Conservation (phyloP, 2,797 vertebrate species). For the Artibeus jamaicensis region DNA sequence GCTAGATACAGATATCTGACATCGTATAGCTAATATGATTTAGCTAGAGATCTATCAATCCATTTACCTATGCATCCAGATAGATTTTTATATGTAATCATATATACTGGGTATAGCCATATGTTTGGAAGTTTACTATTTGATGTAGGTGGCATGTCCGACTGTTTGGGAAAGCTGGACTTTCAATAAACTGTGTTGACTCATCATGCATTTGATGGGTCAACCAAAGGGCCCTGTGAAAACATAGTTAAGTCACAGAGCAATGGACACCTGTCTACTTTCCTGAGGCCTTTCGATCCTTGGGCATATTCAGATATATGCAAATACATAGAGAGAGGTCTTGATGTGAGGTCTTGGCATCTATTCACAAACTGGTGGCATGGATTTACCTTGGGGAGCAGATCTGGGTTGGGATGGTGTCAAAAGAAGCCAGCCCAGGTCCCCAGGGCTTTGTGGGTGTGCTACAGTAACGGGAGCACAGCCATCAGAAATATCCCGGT, state of each 20-base stretch:
- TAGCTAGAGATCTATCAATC: neutral
- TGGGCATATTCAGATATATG: neutral
- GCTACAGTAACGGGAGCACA: fast-evolving
- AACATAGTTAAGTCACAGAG: no score
- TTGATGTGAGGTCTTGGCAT: neutral
- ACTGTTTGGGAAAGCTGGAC: neutral
- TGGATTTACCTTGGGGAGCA: neutral
- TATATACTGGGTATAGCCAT: neutral
- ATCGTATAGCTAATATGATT: neutral
- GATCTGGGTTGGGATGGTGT: neutral
- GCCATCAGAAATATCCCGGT: neutral
- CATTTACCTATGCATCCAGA: no score
- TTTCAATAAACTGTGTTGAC: neutral
- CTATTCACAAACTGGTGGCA: neutral
- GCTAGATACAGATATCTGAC: neutral
- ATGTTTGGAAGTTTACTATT: neutral
- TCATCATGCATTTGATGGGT: neutral
- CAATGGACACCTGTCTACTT: no score
- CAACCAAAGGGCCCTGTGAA: no score
- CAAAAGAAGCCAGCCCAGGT: neutral
- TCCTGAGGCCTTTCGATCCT: neutral
- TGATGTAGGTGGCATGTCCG: neutral
- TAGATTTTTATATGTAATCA: neutral
- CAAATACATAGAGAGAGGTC: neutral
- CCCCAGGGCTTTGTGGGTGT: neutral